Conservation (phyloP, 2,113 vertebrate species). For the Ondatra zibethicus region DNA sequence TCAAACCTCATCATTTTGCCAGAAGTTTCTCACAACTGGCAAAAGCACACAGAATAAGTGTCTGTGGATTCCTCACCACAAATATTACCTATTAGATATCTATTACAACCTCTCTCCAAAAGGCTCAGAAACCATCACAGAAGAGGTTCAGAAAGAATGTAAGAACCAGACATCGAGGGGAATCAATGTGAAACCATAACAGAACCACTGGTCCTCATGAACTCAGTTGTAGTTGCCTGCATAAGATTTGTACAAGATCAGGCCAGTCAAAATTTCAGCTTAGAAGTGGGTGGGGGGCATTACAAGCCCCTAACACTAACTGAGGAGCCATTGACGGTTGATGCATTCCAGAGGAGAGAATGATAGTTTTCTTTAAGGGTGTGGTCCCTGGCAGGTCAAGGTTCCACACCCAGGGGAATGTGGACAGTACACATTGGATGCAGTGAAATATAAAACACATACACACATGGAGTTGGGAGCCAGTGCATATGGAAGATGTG, state of each 20-base stretch:
- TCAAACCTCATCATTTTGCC: not conserved
- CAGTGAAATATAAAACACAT: not conserved
- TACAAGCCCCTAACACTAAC: not conserved
- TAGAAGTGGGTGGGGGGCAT: not conserved
- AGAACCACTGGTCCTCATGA: not conserved
- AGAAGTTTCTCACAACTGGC: not conserved
- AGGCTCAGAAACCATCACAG: not conserved
- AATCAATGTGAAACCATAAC: not conserved
- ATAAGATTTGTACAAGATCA: not conserved
- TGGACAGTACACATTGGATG: not conserved
- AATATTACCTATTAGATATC: not conserved
- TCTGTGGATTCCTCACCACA: not conserved
- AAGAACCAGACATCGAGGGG: not conserved
- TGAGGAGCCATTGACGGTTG: not conserved
- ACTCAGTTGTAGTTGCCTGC: not conserved
- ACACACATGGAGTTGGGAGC: not conserved
- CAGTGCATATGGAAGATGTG: not conserved
- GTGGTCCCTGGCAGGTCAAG: not conserved
- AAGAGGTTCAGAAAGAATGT: not conserved
- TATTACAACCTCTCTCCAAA: not conserved
- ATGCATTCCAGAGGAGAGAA: not conserved
- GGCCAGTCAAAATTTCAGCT: not conserved
- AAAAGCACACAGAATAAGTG: not conserved
- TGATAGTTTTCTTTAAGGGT: not conserved
- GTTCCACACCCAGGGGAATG: not conserved